phyloP scores from a whole-genome alignment of 2,113 vertebrate genomes.

The Antennarius striatus region DNA sequence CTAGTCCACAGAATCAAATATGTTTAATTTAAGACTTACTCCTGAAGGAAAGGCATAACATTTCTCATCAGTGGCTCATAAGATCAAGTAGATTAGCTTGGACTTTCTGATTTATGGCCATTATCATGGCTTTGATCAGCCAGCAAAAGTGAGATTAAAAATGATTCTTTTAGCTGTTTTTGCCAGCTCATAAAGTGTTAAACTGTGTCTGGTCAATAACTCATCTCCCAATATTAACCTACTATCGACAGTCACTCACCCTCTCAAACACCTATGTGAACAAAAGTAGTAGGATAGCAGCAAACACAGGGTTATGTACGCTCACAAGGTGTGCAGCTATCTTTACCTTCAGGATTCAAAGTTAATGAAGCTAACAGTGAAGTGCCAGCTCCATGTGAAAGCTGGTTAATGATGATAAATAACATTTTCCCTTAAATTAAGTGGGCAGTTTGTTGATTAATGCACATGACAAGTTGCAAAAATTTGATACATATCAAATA shows the following conservation, averaged over 20 bases:
- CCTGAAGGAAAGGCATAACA: not conserved
- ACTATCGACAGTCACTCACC: not conserved
- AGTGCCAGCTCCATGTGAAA: no score
- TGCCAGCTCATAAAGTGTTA: not conserved
- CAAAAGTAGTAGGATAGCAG: no score
- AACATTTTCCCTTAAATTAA: no score
- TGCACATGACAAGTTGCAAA: no score
- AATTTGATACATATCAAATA: no score
- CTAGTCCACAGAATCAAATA: not conserved
- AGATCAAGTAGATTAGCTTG: not conserved
- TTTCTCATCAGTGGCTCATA: not conserved
- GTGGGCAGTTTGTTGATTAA: no score
- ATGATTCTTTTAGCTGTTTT: slow-evolving; percentile 8
- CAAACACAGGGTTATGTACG: no score
- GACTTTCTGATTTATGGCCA: not conserved
- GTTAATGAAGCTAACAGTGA: no score
- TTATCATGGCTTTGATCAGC: not conserved
- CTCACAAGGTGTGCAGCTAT: no score
- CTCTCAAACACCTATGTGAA: no score
- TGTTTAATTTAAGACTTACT: not conserved
- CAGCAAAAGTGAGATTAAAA: not conserved
- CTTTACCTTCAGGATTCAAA: no score
- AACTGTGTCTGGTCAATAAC: not conserved
- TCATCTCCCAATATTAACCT: not conserved
- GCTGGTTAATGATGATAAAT: no score